These are phyloP conservation scores for Lydus trimaculatus DNA, from an alignment of 2,888 invertebrate genomes.

Conservation along the genomic window DNA sequence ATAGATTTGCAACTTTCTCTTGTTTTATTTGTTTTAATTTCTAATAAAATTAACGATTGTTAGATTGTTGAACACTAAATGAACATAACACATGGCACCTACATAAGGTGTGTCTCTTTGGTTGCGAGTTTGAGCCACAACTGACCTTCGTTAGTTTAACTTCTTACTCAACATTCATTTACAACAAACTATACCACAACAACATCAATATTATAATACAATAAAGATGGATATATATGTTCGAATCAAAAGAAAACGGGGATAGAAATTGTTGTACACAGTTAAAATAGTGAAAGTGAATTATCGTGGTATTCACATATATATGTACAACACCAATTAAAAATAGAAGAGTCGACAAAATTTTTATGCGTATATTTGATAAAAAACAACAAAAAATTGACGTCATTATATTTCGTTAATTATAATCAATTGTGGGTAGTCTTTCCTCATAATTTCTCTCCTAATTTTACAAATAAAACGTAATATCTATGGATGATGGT, in stretches of 20 bases:
- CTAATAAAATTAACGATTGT: background rate
- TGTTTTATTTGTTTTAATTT: background rate
- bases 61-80: background rate
- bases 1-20: no score
- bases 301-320: background rate
- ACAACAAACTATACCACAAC: constrained; percentile 9
- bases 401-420: no score
- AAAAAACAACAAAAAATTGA: no score
- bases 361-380: no score
- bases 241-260: background rate
- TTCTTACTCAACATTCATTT: constrained; percentile 26
- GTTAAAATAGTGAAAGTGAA: background rate
- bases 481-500: no score
- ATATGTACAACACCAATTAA: background rate
- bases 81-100: constrained; percentile 21
- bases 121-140: constrained; percentile 24
- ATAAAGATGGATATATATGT: background rate
- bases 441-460: no score
- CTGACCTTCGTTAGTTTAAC: constrained; percentile 24
- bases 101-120: constrained; percentile 25
- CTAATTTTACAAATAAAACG: no score
- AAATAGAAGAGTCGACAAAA: background rate
- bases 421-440: no score
- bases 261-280: background rate
- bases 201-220: background rate